Evolutionary conservation across 2,888 invertebrate species (phyloP).

Genomic region (Chloroclysta siterata): DNA sequence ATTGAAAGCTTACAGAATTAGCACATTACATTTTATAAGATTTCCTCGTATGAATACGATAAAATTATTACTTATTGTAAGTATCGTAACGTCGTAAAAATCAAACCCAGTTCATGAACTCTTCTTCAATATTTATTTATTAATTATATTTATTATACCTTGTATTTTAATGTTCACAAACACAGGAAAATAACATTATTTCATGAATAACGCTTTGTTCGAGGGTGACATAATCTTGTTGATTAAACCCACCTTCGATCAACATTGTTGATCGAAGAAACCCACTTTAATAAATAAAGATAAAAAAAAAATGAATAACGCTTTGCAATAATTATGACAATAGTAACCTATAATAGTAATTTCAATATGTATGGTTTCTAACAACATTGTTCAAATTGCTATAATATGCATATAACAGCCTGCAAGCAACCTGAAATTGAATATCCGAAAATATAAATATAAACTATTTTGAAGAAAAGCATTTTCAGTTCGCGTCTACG

Average conservation of each 20-base stretch:
- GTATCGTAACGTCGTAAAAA: neutral
- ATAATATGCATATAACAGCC: conserved; percentile 21
- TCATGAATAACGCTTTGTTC: neutral
- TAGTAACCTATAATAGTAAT: too few relatives aligned
- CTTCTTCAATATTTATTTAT: neutral
- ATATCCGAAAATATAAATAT: neutral
- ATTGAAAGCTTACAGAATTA: conserved; percentile 25
- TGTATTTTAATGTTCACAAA: neutral
- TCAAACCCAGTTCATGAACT: neutral
- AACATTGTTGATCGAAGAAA: too few relatives aligned
- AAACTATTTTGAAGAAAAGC: neutral
- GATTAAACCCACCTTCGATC: too few relatives aligned
- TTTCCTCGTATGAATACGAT: neutral
- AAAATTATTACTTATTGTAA: neutral
- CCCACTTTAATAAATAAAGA: too few relatives aligned
- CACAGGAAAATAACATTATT: neutral
- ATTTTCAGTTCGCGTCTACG: neutral
- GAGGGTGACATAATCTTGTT: too few relatives aligned
- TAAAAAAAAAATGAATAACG: neutral
- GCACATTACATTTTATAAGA: conserved; percentile 19
- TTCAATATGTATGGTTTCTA: too few relatives aligned
- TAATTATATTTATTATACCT: too few relatives aligned
- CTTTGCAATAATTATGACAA: neutral
- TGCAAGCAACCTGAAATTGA: conserved; percentile 43
- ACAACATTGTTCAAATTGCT: too few relatives aligned